Percentiles rank a stretch among this genome's conserved stretches.
phyloP scores from a whole-genome alignment of 2,888 invertebrate genomes.

The Microctonus aethiopoides region DNA sequence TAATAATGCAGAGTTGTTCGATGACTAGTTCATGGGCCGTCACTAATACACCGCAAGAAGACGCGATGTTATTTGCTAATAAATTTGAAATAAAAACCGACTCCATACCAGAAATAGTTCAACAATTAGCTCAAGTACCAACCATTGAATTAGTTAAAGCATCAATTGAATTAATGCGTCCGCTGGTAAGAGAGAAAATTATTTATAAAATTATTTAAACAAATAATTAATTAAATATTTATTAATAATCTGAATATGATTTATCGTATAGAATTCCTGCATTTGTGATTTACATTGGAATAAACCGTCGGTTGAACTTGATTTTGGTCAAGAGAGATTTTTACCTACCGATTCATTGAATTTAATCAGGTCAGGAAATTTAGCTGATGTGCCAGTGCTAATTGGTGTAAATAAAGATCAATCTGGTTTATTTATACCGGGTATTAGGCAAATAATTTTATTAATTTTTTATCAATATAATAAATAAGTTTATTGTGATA shows the following conservation, averaged over 20 bases:
- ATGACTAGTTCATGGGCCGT: constrained; percentile 50
- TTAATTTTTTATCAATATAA: background rate
- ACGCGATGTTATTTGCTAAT: constrained; percentile 57
- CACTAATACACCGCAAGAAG: constrained; percentile 47
- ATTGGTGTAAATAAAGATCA: constrained; percentile 53
- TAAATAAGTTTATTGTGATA: background rate
- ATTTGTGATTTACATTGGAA: constrained; percentile 51
- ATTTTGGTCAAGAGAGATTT: constrained; percentile 58
- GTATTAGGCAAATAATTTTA: constrained; percentile 41
- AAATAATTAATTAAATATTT: background rate
- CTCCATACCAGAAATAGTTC: constrained; percentile 54
- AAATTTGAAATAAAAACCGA: constrained; percentile 54
- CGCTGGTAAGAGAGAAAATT: constrained; percentile 40
- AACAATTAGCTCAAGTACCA: constrained; percentile 49
- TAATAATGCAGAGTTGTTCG: constrained; percentile 57
- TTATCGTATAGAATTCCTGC: constrained; percentile 49
- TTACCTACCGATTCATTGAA: constrained; percentile 57
- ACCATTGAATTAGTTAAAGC: constrained; percentile 52
- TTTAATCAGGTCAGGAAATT: constrained; percentile 54
- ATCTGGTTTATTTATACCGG: constrained; percentile 42
- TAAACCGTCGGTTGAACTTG: constrained; percentile 53
- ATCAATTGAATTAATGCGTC: constrained; percentile 40
- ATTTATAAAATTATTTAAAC: constrained; percentile 11
- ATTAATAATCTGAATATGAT: background rate
- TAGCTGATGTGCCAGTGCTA: constrained; percentile 58